Percentiles rank a stretch among this genome's conserved stretches.
Conservation (phyloP, 2,113 vertebrate genomes). For the Petrocephalus microphthalmus region DNA sequence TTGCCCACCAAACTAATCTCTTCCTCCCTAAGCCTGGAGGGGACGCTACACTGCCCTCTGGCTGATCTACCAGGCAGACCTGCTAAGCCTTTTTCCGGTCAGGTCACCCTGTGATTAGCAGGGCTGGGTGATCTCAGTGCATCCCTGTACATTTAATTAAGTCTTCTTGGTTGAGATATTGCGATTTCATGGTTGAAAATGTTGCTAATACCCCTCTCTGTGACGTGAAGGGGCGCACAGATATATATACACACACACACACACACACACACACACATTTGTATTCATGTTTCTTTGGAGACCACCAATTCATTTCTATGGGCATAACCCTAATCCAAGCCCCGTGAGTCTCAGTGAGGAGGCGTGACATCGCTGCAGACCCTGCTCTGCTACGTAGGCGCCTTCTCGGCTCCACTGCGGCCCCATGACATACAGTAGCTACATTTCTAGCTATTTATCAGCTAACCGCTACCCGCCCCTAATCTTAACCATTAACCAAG, state of each 20-base stretch:
- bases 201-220: not conserved
- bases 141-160: not conserved
- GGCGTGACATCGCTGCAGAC: not conserved
- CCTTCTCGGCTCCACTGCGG: not conserved
- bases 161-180: not conserved
- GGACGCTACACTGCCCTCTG: not conserved
- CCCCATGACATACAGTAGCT: not conserved
- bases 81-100: not conserved
- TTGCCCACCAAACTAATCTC: not conserved
- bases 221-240: not conserved
- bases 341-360: conserved; percentile 5
- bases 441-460: not conserved
- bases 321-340: not conserved
- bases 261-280: not conserved
- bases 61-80: not conserved
- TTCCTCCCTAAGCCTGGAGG: not conserved
- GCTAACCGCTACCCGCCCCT: not conserved
- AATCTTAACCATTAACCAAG: not conserved
- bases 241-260: not conserved
- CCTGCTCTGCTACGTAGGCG: not conserved
- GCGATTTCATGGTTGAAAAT: not conserved
- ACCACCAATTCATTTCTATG: not conserved
- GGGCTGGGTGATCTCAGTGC: not conserved
- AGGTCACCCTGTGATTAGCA: not conserved
- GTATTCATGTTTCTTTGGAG: not conserved